Base-by-base conservation (phyloP, 2,888 invertebrate species). In the Lamellibrachia satsuma region DNA sequence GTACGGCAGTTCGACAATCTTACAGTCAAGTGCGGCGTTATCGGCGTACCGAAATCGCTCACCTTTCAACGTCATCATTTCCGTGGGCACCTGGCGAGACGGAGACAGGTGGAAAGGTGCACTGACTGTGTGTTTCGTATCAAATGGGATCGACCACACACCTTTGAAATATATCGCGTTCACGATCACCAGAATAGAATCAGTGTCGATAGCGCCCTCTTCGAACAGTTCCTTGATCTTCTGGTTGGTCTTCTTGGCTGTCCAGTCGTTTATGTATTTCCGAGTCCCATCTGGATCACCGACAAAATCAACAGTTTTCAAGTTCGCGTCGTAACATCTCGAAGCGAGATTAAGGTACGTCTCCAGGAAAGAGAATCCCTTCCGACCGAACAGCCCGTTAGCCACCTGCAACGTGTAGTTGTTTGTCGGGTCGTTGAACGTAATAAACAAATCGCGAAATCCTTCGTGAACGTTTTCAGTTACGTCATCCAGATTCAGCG, bases 151-250 rank as follows among this genome's bases (percentile, higher is more conserved):
- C 92, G 94, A 94, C 96, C 96, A 95, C 97, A 95, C 95, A 8
- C 96, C 97, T 94, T 97, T 97, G 94, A 97, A 97, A 93, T 97
- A 97, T 90, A 97, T 95, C 7, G 97, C 97, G 95, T 97, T 97
- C 75, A 97, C 95, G 8, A 97, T 94, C 27, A 97, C 95, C 93
- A 97, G 94, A 3, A 95, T 94, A 2, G 96, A 96, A 4, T 94
- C 52, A 3, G 94, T 52, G 92, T 94, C 95, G n/a, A 97, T 94
- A 9, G 95, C 94, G 15, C 97, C 97, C 1, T 97, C 39, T 2
- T 97, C 96, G 92, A 99, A 96, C 2, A 99, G 97, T 95, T 98
- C 97, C 94, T 97, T 97, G 93, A 99, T 99, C 96, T 98, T 98
- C 9, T 98, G 96, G 92, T 98, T 97, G 0, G 99, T 99, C 95